A percentile compares a stretch with the other conserved stretches of the same genome.
phyloP scores from a whole-genome alignment of 2,888 invertebrate species.

The Sphinx pinastri region DNA sequence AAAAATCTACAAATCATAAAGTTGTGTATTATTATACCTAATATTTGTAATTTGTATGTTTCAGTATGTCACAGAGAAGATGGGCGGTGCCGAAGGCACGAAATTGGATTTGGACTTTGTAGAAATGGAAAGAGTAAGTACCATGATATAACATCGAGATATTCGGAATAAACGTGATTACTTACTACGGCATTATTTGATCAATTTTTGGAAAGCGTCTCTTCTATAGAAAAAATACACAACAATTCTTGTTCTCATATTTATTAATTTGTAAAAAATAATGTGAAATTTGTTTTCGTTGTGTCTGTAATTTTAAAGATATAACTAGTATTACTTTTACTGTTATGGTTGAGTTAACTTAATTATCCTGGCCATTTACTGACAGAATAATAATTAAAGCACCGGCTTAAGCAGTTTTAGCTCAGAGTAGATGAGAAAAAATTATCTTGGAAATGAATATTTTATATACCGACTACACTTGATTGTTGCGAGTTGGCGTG shows the following conservation, averaged over 20 bases:
- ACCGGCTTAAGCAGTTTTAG: background rate
- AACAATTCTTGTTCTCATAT: background rate
- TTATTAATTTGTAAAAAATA: background rate
- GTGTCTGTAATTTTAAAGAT: background rate
- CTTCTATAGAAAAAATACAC: background rate
- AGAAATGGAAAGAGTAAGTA: conserved; percentile 98
- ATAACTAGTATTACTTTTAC: too few species aligned
- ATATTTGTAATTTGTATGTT: conserved; percentile 53
- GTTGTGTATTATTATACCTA: conserved; percentile 30
- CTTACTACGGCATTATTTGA: conserved; percentile 1
- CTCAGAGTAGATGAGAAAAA: background rate
- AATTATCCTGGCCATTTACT: background rate
- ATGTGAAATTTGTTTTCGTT: background rate
- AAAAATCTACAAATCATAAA: too few species aligned
- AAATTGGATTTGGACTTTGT: conserved; percentile 99
- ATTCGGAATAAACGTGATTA: conserved; percentile 17
- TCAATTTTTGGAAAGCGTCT: background rate
- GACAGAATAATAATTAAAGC: background rate
- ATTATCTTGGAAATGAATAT: background rate
- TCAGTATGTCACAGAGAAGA: conserved; percentile 99
- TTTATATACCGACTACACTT: conserved; percentile 10
- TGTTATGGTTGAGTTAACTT: too few species aligned
- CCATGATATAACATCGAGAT: conserved; percentile 9
- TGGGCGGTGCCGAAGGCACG: conserved; percentile 99
- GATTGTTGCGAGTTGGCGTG: conserved; percentile 15